Evolutionary conservation across 2,113 vertebrate genomes (phyloP).

Genomic region (Sardina pilchardus): DNA sequence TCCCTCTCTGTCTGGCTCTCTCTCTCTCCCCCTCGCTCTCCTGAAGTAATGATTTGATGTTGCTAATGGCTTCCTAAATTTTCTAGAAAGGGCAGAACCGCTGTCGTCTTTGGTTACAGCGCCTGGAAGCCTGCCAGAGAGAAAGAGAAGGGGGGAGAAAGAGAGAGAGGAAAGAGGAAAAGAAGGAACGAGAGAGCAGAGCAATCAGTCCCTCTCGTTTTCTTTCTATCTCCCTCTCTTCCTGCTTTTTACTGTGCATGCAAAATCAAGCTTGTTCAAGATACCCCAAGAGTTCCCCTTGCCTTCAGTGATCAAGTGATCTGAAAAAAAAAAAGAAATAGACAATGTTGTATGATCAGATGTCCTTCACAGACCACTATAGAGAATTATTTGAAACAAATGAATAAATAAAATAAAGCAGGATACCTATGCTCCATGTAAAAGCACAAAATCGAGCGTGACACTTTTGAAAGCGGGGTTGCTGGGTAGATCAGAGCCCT

Average conservation of each 20-base stretch:
- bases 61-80: conserved; percentile 94
- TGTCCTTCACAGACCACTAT: not conserved
- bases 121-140: conserved; percentile 67
- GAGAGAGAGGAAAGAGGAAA: not conserved
- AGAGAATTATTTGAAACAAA: not conserved
- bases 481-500: not conserved
- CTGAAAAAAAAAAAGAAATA: not conserved
- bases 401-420: not conserved
- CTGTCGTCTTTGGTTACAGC: conserved; percentile 82
- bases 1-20: conserved; percentile 19
- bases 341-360: not conserved
- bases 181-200: conserved; percentile 23
- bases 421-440: not conserved
- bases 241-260: not conserved
- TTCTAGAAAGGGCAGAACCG: conserved; percentile 83
- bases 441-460: conserved; percentile 13
- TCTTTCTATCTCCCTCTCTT: conserved; percentile 17
- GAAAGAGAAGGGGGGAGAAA: conserved; percentile 44
- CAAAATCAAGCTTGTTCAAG: not conserved
- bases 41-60: conserved; percentile 86
- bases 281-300: not conserved
- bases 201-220: conserved; percentile 5
- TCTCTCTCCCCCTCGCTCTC: conserved; percentile 52
- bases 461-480: not conserved
- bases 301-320: not conserved